Base-by-base conservation (phyloP, 2,797 vertebrate species). In the Mus caroli region DNA sequence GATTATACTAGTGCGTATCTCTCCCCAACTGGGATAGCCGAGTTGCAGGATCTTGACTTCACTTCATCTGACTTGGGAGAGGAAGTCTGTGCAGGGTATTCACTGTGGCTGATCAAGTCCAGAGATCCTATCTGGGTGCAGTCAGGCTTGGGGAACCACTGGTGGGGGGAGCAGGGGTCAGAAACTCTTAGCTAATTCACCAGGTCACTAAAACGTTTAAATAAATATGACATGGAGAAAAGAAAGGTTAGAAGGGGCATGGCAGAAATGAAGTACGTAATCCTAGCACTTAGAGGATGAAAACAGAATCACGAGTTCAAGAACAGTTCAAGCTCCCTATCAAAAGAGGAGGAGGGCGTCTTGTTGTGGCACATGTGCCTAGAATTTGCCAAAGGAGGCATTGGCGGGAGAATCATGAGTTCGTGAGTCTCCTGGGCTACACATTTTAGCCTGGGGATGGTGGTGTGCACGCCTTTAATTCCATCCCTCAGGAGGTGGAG, bases 171-270 rank as follows among this genome's bases (percentile, higher is more conserved):
- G 12, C 50, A 10, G 54, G 15, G 75, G 14, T 52, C 54, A 31
- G 8, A 60, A 83, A 84, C 34, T 28, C 17, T 92, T 75, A 52
- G 73, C 40, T 80, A 80, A 91, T 6, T 50, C 19, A 80, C 56
- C 71, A 88, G n/a, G 64, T 28, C 86, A 24, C 20, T 28, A 50
- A 94, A 84, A 56, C 76, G 54, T 93, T 64, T 90, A 54, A 56
- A 43, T 43, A 82, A 73, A 82, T 75, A 78, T 37, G 24, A 3
- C 58, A 50, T 6, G 3, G 69, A 89, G 71, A 89, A 46, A n/a
- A 64, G 56, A 13, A 17, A 22, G 13, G n/a, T 15, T 17, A n/a
- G 40, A 76, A 62, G 54, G 58, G 20, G 17, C 1, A 1, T 10
- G 11, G 19, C n/a, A 17, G 34, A 1, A 28, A 13, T 2, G 26